Base-by-base conservation (phyloP, 2,888 invertebrate genomes). In the Belgica antarctica region DNA sequence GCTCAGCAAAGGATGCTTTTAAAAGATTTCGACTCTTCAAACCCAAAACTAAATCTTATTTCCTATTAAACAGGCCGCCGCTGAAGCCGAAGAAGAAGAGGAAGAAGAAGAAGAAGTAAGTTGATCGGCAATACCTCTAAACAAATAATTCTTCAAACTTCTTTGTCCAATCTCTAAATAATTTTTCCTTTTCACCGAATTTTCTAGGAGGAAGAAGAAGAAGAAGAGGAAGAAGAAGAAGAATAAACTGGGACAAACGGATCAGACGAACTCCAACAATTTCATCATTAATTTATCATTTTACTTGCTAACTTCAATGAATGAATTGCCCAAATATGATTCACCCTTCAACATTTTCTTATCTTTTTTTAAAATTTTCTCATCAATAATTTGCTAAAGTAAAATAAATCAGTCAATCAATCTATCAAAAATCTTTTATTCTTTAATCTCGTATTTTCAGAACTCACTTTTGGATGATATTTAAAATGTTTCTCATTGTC, bases 401-500 rank as follows among this genome's bases (percentile, higher is more conserved):
- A n/a, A n/a, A n/a, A n/a, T n/a, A n/a, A n/a, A n/a, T n/a, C n/a
- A n/a, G n/a, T n/a, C n/a, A n/a, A n/a, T n/a, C n/a, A n/a, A n/a
- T n/a, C n/a, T n/a, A n/a, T n/a, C n/a, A n/a, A n/a, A n/a, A n/a
- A n/a, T n/a, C n/a, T n/a, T n/a, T n/a, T n/a, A n/a, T n/a, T n/a
- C n/a, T n/a, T n/a, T n/a, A n/a, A n/a, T n/a, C n/a, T n/a, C n/a
- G n/a, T n/a, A n/a, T n/a, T n/a, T n/a, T n/a, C n/a, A 41, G 24
- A 52, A 12, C 47, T 34, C 24, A 69, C 24, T 69, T 69, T n/a
- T 69, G 57, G 24, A 80, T 77, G 27, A 77, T 74, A 12, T 73
- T 72, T 15, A 80, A 77, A 1, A 79, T 74, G 70, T 75, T 73
- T 2, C 71, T 72, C 3, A 80, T 71, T 7, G 75, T 75, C 0